phyloP scores from a whole-genome alignment of 2,888 invertebrate genomes.

The Erynnis tages region DNA sequence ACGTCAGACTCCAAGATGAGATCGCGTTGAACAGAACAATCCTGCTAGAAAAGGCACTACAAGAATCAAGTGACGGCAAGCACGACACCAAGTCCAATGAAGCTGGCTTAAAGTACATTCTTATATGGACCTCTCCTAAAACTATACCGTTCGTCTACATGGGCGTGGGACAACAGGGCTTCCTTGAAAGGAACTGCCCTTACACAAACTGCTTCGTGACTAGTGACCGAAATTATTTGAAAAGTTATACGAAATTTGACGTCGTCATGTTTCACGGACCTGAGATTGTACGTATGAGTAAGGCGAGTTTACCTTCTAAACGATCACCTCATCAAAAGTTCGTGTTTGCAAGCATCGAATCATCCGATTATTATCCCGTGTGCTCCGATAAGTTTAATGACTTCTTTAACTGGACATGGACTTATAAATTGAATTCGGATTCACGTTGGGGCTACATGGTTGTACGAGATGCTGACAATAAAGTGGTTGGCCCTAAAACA shows the following conservation, averaged over 20 bases:
- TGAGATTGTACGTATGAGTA: constrained; percentile 36
- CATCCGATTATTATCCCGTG: constrained; percentile 49
- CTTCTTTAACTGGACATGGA: constrained; percentile 60
- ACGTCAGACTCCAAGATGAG: background rate
- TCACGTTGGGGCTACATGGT: constrained; percentile 49
- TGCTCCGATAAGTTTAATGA: constrained; percentile 41
- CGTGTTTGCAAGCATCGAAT: constrained; percentile 51
- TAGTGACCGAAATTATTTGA: constrained; percentile 39
- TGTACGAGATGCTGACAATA: constrained; percentile 41
- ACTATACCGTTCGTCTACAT: constrained; percentile 52
- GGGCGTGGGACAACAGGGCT: constrained; percentile 43
- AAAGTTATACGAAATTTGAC: constrained; percentile 47
- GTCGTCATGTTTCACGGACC: constrained; percentile 52
- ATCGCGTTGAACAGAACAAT: background rate
- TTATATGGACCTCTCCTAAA: constrained; percentile 50
- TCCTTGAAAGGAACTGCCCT: constrained; percentile 46
- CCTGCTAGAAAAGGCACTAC: background rate
- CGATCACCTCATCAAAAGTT: constrained; percentile 51
- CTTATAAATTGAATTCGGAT: constrained; percentile 50
- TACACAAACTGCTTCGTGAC: constrained; percentile 57
- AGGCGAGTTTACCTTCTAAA: constrained; percentile 37
- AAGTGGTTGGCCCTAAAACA: constrained; percentile 44
- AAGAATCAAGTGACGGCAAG: background rate
- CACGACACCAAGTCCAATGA: constrained; percentile 10
- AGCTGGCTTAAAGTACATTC: constrained; percentile 46